Percentiles rank a stretch among this genome's conserved stretches.
Evolutionary conservation across 2,797 vertebrate species (phyloP).

Genomic region (Phoxinus dragarum): DNA sequence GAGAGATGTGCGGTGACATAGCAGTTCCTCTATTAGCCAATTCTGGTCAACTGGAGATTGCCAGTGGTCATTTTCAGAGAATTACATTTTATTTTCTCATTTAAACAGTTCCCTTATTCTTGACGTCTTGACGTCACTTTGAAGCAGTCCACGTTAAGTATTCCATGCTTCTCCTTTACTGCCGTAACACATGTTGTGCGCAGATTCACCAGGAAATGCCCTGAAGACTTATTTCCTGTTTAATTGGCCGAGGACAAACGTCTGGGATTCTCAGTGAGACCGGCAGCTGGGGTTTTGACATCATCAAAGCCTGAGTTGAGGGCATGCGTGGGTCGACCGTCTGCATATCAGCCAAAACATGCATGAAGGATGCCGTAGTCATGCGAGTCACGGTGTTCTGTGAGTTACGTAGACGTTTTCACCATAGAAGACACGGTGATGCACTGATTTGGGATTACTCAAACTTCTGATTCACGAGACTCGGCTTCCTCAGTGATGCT

Average conservation of each 20-base stretch:
- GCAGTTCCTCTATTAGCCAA: constrained; percentile 17
- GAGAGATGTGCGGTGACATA: background rate
- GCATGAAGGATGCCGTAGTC: constrained; percentile 43
- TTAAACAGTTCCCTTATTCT: constrained; percentile 28
- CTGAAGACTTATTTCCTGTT: constrained; percentile 60
- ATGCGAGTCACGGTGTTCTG: constrained; percentile 31
- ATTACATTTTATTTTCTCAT: background rate
- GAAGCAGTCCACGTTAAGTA: background rate
- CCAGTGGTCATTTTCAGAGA: background rate
- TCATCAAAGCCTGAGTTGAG: constrained; percentile 55
- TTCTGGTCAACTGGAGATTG: background rate
- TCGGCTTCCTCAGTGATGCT: constrained; percentile 31
- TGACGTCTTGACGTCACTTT: constrained; percentile 22
- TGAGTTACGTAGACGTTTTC: constrained; percentile 34
- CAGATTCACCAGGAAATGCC: constrained; percentile 56
- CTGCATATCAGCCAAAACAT: constrained; percentile 50
- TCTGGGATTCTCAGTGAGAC: constrained; percentile 57
- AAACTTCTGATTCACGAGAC: constrained; percentile 39
- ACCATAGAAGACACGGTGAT: constrained; percentile 17
- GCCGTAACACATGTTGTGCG: constrained; percentile 15
- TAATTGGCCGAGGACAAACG: constrained; percentile 54
- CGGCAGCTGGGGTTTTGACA: constrained; percentile 49
- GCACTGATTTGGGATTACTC: constrained; percentile 38
- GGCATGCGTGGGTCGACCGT: constrained; percentile 53
- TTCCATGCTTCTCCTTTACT: constrained; percentile 24